Base-by-base conservation (phyloP, 2,797 vertebrate species). In the Halcyon leucocephala region DNA sequence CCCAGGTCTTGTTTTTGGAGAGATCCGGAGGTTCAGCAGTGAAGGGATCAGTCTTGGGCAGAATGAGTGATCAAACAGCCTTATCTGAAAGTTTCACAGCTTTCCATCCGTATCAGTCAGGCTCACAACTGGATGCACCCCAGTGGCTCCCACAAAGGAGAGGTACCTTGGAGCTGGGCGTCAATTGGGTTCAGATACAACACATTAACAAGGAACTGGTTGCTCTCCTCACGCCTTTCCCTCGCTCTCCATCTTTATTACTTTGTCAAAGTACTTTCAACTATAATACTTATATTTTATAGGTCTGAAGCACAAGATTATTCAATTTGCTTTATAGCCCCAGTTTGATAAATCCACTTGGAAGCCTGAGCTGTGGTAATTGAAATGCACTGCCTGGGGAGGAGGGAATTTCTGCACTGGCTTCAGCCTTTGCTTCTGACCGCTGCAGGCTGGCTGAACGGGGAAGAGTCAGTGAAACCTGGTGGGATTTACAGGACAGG, bases 291-390 rank as follows among this genome's bases (percentile, higher is more conserved):
- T 96, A 90, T 77, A 93, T 95, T 96, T 97, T 96, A 97, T 95
- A 81, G 83, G 88, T 95, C 88, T 95, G 88, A 95, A 95, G 94
- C 92, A 96, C 0, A 3, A 97, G 94, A 97, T 95, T 96, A 97
- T 97, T 97, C 96, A 95, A 96, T 97, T 97, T 97, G 73, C 92
- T 96, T 97, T 97, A 95, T 90, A 96, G 94, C 71, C 64, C 84
- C 51, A 46, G 92, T 95, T 90, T 97, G 97, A 97, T 96, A 96
- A 97, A 97, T 95, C 92, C 89, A 71, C 96, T 95, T 94, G 89
- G 86, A 97, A 94, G 65, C 82, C 74, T 0, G 3, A 2, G 3
- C 82, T 71, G 70, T 83, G 82, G 91, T 96, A 96, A 97, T 95
- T 96, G 96, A 97, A 97, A 96, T 2, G 9, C 44, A 46, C 46